Evolutionary conservation across 2,113 vertebrate genomes (phyloP).

Genomic region (Oryzias melastigma): DNA sequence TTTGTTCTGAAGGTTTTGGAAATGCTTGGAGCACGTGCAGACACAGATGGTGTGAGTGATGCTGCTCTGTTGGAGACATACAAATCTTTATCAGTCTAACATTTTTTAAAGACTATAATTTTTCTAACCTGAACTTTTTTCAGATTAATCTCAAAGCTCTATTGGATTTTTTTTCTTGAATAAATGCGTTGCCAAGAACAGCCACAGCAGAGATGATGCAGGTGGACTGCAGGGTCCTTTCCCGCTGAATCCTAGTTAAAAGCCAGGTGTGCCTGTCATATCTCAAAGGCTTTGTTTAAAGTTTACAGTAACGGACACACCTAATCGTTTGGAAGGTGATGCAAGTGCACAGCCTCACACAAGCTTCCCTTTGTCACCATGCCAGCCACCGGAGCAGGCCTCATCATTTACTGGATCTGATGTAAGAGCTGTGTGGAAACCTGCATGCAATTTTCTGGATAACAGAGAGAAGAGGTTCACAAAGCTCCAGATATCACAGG

Average conservation of each 20-base stretch:
- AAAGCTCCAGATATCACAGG: conserved; percentile 17
- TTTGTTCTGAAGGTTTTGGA: too few relatives aligned
- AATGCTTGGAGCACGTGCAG: too few relatives aligned
- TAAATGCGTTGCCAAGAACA: too few relatives aligned
- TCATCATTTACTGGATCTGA: conserved; percentile 36
- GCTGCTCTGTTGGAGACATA: too few relatives aligned
- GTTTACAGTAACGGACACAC: conserved; percentile 8
- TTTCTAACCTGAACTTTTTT: too few relatives aligned
- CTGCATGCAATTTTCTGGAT: conserved; percentile 28
- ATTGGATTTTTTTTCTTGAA: too few relatives aligned
- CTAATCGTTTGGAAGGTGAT: conserved; percentile 2
- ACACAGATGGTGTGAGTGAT: too few relatives aligned
- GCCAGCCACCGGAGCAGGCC: background rate
- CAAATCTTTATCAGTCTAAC: too few relatives aligned
- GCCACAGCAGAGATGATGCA: conserved; percentile 2
- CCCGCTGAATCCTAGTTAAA: conserved; percentile 8
- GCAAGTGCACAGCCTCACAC: background rate
- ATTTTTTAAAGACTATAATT: too few relatives aligned
- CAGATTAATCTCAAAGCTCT: too few relatives aligned
- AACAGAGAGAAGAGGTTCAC: conserved; percentile 6
- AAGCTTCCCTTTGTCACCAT: conserved; percentile 3
- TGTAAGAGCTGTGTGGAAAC: conserved; percentile 9
- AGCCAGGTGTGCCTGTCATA: conserved; percentile 16
- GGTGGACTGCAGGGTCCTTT: conserved; percentile 16
- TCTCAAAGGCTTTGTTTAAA: conserved; percentile 2